These are phyloP conservation scores for Heliconius nattereri DNA, from an alignment of 1,140 invertebrate genomes.

Conservation along the genomic window DNA sequence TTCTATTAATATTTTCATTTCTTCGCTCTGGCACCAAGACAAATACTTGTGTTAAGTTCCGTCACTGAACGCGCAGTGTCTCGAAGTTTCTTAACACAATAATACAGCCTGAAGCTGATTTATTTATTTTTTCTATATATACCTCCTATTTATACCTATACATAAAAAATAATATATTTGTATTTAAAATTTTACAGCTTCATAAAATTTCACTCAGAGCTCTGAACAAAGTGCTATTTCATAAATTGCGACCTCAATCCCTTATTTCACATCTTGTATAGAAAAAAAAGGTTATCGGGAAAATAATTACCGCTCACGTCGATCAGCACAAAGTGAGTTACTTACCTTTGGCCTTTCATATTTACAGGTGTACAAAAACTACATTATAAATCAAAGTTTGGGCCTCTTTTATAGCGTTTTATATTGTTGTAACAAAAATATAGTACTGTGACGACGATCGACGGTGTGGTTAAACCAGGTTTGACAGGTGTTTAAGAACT, in stretches of 20 bases:
- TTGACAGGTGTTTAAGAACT: not conserved
- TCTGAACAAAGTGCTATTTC: conserved; percentile 28
- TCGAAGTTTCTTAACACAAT: too few species aligned
- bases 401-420: not conserved
- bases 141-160: too few species aligned
- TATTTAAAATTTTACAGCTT: too few species aligned
- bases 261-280: conserved; percentile 27
- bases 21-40: too few species aligned
- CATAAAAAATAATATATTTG: too few species aligned
- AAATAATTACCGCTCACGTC: conserved; percentile 39
- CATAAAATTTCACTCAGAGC: conserved; percentile 15
- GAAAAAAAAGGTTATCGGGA: conserved; percentile 38
- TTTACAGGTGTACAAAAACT: conserved; percentile 25
- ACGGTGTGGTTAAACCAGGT: not conserved
- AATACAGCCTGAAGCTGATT: too few species aligned
- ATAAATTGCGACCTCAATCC: conserved; percentile 29
- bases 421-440: not conserved
- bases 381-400: conserved; percentile 8
- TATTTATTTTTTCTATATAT: too few species aligned
- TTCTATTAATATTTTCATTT: too few species aligned
- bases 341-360: conserved; percentile 26
- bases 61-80: too few species aligned
- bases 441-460: not conserved
- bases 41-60: too few species aligned
- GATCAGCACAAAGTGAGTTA: conserved; percentile 25